Evolutionary conservation across 2,888 invertebrate genomes (phyloP).

Genomic region (Rugalucina vietnamica): DNA sequence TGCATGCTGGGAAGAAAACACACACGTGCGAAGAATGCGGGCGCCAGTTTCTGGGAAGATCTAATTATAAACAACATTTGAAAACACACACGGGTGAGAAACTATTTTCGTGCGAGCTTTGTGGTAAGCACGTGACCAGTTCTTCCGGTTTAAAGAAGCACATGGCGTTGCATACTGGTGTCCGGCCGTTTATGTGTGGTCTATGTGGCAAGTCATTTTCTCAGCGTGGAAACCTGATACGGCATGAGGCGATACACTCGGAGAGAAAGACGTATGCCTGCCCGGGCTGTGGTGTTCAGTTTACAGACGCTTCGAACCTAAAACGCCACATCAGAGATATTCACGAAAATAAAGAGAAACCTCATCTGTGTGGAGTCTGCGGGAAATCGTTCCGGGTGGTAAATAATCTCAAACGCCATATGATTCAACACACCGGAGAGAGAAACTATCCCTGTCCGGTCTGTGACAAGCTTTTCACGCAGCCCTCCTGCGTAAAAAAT

Average conservation of each 20-base stretch:
- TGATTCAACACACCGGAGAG: not conserved
- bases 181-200: not conserved
- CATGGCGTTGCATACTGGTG: not conserved
- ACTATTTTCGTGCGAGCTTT: not conserved
- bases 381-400: not conserved
- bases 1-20: not conserved
- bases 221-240: not conserved
- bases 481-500: not conserved
- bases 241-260: not conserved
- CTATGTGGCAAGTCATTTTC: not conserved
- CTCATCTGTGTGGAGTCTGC: not conserved
- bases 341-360: not conserved
- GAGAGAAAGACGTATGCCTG: not conserved
- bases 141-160: not conserved
- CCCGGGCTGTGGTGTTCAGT: not conserved
- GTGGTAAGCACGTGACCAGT: not conserved
- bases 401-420: not conserved
- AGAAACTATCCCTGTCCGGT: not conserved
- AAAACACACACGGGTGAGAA: not conserved
- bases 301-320: not conserved
- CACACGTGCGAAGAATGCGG: not conserved
- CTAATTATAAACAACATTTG: not conserved
- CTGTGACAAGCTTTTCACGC: not conserved
- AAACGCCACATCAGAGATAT: not conserved
- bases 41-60: not conserved